Percentiles rank a stretch among this genome's conserved stretches.
Evolutionary conservation across 2,797 vertebrate genomes (phyloP).

Genomic region (Gymnodraco acuticeps): DNA sequence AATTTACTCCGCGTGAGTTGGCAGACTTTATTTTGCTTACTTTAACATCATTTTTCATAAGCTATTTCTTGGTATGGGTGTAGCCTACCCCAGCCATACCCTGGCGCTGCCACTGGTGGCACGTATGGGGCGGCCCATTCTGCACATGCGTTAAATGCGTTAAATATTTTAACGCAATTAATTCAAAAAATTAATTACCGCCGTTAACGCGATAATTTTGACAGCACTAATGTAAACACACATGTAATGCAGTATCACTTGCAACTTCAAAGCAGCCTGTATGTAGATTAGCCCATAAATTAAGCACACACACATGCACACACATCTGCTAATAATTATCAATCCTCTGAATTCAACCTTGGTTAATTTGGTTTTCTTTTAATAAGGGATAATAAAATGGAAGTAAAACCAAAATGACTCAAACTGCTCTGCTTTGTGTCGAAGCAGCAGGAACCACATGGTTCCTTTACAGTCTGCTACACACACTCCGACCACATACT

Average conservation of each 20-base stretch:
- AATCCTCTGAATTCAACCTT: slow-evolving; percentile 58
- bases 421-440: slow-evolving; percentile 56
- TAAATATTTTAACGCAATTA: no score
- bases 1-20: no score
- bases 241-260: slow-evolving; percentile 5
- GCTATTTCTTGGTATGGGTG: no score
- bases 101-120: no score
- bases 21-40: no score
- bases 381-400: slow-evolving; percentile 58
- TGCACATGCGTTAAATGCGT: no score
- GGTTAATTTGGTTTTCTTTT: slow-evolving; percentile 63
- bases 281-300: slow-evolving; percentile 13
- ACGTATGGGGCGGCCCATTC: no score
- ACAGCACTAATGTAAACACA: neutral
- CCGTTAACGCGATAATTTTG: no score
- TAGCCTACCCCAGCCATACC: no score
- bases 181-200: no score
- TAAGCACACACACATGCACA: slow-evolving; percentile 22
- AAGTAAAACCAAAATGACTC: slow-evolving; percentile 37
- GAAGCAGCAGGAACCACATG: slow-evolving; percentile 60
- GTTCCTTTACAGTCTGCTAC: slow-evolving; percentile 60
- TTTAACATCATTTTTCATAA: no score
- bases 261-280: slow-evolving; percentile 19
- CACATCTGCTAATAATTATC: slow-evolving; percentile 75
- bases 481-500: slow-evolving; percentile 55